phyloP scores from a whole-genome alignment of 2,797 vertebrate genomes.

The Zalophus californianus region DNA sequence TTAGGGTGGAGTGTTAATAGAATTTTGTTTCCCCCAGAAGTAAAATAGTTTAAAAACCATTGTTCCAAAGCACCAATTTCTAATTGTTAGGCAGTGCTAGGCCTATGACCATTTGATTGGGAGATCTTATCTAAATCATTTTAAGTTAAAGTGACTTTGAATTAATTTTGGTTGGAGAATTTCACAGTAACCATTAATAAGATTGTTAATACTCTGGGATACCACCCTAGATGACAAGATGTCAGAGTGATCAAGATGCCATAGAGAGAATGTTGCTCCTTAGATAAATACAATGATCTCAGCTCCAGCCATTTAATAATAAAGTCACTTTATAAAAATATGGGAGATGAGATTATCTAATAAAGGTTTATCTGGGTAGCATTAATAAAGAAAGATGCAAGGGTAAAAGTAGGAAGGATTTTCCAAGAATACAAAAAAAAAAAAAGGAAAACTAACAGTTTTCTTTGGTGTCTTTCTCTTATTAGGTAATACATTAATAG shows the following conservation, averaged over 20 bases:
- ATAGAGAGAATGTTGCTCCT: constrained; percentile 63
- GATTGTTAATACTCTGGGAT: constrained; percentile 68
- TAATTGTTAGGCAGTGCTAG: constrained; percentile 37
- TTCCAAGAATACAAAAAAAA: constrained; percentile 57
- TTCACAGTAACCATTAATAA: constrained; percentile 68
- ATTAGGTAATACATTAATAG: constrained; percentile 39
- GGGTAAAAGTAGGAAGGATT: background rate
- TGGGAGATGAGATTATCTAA: constrained; percentile 12
- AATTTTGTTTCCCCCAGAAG: constrained; percentile 64
- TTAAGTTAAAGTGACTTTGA: constrained; percentile 66
- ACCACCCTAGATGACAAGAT: constrained; percentile 40
- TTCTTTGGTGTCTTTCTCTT: constrained; percentile 8
- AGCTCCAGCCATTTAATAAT: constrained; percentile 44
- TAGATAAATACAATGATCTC: constrained; percentile 62
- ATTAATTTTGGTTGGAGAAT: constrained; percentile 70
- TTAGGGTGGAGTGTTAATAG: background rate
- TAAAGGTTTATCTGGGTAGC: constrained; percentile 24
- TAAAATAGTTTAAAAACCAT: constrained; percentile 50
- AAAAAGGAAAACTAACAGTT: constrained; percentile 29
- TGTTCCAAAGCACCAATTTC: constrained; percentile 54
- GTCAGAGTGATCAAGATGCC: constrained; percentile 59
- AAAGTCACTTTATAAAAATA: constrained; percentile 27
- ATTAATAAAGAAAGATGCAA: constrained; percentile 32
- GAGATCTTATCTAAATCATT: constrained; percentile 60
- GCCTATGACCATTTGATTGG: constrained; percentile 65